Evolutionary conservation across 1,140 invertebrate species (phyloP).

Genomic region (Nasonia longicornis): DNA sequence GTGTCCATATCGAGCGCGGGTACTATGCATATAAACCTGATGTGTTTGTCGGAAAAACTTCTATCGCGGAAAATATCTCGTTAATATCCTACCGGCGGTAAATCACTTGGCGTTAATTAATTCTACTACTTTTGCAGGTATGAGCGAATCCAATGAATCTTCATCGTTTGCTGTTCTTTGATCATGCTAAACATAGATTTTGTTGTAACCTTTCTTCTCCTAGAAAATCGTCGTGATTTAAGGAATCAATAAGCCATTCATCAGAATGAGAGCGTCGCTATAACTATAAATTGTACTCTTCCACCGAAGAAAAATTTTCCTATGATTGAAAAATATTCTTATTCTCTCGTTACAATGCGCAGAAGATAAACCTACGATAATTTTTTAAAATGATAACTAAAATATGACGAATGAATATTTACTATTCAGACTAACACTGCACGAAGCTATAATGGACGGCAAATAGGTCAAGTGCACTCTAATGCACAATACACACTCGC

Average conservation of each 20-base stretch:
- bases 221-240: not conserved
- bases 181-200: not conserved
- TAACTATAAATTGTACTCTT: not conserved
- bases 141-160: not conserved
- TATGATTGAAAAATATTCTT: no score
- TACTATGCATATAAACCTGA: no score
- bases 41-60: not conserved
- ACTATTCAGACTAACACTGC: not conserved
- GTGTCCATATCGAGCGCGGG: not conserved
- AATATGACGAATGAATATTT: constrained; percentile 13
- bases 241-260: not conserved
- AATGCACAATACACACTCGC: not conserved
- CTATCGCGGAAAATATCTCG: not conserved
- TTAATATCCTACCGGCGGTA: not conserved
- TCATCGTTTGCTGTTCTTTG: not conserved
- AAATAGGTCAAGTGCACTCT: constrained; percentile 38
- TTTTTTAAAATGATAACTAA: not conserved
- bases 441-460: not conserved
- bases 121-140: not conserved
- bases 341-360: no score
- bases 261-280: not conserved
- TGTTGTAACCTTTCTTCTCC: not conserved
- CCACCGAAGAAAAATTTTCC: no score
- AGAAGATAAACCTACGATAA: no score
- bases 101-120: not conserved